Base-by-base conservation (phyloP, 2,113 vertebrate genomes). In the Scopus umbretta region DNA sequence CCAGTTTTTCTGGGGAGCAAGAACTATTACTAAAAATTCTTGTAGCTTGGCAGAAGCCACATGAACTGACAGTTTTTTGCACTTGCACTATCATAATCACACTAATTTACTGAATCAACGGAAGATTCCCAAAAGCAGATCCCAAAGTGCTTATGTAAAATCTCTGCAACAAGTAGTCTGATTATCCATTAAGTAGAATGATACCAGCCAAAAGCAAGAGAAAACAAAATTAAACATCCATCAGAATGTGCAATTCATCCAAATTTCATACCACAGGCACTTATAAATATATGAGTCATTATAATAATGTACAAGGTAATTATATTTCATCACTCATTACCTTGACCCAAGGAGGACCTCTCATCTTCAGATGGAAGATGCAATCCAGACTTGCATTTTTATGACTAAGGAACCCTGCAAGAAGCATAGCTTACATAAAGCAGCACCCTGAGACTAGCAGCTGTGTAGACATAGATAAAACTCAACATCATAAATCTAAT, bases 221-320 rank as follows among this genome's bases (percentile, higher is more conserved):
- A 95, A 96, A 95, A 97, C 89, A 96, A 96, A 96, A 93, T 90
- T 96, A 93, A 92, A 94, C 52, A 86, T 85, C 94, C 73, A 95
- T 94, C 93, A 94, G 73, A 94, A 95, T 88, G 80, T 83, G 71
- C 89, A 90, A 79, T 88, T 89, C 94, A 91, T 96, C 96, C 92
- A 90, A 90, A 94, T 89, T 92, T 87, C 85, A 72, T 96, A 96
- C 66, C 62, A 95, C 83, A 87, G 87, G 68, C 86, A 94, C 88
- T 86, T 91, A 92, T 73, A 97, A 96, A 93, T 93, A 96, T 72
- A 93, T 93, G 90, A 97, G 91, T 97, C 96, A 97, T 94, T 94
- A 95, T 94, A 90, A 92, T 94, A 96, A 96, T 76, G 62, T 85
- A 95, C 52, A 95, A 94, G 68, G 89, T 95, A 97, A 97, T 97